Evolutionary conservation across 2,888 invertebrate species (phyloP), one percentile per base, ranked within the genome.

Genomic region (Euplexia lucipara): DNA sequence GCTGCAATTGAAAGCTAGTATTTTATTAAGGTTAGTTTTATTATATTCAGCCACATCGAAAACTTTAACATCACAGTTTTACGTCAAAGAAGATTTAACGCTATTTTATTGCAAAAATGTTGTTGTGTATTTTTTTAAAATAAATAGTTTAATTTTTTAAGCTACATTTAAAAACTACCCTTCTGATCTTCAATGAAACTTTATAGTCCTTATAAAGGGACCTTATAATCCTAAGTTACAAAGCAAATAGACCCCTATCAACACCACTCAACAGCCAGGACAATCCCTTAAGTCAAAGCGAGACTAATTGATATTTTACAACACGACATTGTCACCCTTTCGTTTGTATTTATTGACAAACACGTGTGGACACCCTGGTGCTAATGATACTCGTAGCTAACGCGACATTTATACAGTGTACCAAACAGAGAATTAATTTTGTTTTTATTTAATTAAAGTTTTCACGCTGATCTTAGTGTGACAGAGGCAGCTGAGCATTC

Each of bases 321-420:
- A 74, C 72, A 75, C 52, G 58, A 59, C 45, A 62, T 63, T 84
- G 83, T 84, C 76, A 84, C 84, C 83, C 84, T 81, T 84, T 82
- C 78, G 60, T 77, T 57, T 51, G 51, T 63, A 65, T 65, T 58
- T 76, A 69, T 61, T 68, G 75, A 53, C 56, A 75, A 75, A 77
- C 83, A 83, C 80, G 84, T 84, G 84, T 84, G 76, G 65, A 81
- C 75, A 70, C 77, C 81, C 82, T 70, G 75, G 37, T 16, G 51
- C 64, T 78, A 73, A 78, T 77, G 79, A 72, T 18, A 64, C 51
- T 49, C 77, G 78, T 72, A 56, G 51, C 78, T 63, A 83, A 82
- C 69, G 59, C 35, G 52, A 79, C 72, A 56, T 83, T 82, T 82
- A 78, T 75, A 67, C 70, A 76, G 70, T 73, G 45, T 71, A 42